phyloP scores from a whole-genome alignment of 1,140 invertebrate genomes.

The Colletes gigas region DNA sequence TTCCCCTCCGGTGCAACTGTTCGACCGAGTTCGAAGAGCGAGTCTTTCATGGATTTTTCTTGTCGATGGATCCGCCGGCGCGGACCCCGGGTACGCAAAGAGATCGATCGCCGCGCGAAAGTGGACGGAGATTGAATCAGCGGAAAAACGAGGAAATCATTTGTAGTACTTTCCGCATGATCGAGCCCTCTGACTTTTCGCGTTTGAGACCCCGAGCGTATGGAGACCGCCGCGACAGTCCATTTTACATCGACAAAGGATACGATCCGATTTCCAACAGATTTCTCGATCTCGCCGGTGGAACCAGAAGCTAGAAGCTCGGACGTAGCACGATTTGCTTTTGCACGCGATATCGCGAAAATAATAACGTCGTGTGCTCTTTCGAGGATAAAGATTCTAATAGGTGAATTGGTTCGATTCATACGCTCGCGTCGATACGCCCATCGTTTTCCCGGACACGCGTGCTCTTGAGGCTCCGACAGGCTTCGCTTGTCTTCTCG shows the following conservation, averaged over 20 bases:
- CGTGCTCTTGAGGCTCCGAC: constrained; percentile 20
- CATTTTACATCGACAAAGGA: too few relatives aligned
- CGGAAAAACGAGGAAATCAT: constrained; percentile 18
- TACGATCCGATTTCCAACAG: too few relatives aligned
- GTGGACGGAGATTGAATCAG: constrained; percentile 46
- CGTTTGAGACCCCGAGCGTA: neutral
- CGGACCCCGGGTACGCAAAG: neutral
- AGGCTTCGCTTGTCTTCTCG: constrained; percentile 22
- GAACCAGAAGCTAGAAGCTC: too few relatives aligned
- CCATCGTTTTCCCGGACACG: constrained; percentile 34
- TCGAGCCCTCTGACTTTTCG: neutral
- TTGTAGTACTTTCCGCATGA: constrained; percentile 14
- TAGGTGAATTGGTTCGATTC: too few relatives aligned
- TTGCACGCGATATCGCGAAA: too few relatives aligned
- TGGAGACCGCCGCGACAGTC: too few relatives aligned
- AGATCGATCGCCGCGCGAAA: constrained; percentile 42
- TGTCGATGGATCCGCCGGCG: constrained; percentile 38
- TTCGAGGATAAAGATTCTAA: too few relatives aligned
- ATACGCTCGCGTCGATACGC: constrained; percentile 33
- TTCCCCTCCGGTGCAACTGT: constrained; percentile 34
- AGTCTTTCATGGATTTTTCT: constrained; percentile 57
- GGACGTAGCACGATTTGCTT: too few relatives aligned
- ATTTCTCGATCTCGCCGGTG: too few relatives aligned
- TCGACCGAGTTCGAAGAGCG: constrained; percentile 32
- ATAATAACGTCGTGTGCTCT: too few relatives aligned